These are phyloP conservation scores for Premnoplex brunnescens DNA, from an alignment of 2,797 vertebrate genomes.

Conservation along the genomic window DNA sequence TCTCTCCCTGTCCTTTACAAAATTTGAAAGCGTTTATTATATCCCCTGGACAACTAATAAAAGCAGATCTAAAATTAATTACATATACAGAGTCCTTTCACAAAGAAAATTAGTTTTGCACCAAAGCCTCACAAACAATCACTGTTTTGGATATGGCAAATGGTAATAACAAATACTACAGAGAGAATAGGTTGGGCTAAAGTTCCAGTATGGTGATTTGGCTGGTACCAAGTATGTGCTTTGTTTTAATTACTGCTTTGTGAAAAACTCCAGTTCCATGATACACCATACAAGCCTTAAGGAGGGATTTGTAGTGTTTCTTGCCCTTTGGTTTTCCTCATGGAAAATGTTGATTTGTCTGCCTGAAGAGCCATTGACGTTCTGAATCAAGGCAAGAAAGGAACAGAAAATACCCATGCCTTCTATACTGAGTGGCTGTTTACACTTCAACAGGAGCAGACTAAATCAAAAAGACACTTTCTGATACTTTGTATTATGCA, in stretches of 20 bases:
- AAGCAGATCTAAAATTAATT: not conserved
- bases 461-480: conserved; percentile 15
- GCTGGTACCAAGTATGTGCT: not conserved
- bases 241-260: not conserved
- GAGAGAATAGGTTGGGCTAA: not conserved
- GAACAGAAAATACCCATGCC: not conserved
- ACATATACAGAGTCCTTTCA: not conserved
- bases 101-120: not conserved
- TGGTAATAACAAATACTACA: not conserved
- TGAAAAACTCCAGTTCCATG: not conserved
- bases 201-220: not conserved
- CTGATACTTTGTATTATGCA: conserved; percentile 2
- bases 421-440: not conserved
- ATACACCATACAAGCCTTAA: not conserved
- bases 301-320: not conserved
- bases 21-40: not conserved
- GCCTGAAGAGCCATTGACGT: not conserved
- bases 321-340: not conserved
- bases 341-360: not conserved
- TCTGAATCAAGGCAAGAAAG: not conserved
- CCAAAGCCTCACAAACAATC: not conserved
- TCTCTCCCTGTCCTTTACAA: not conserved
- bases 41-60: not conserved
- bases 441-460: not conserved
- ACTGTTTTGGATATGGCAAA: not conserved